Conservation (phyloP, 1,140 invertebrate genomes). For the Amphibalanus amphitrite region DNA sequence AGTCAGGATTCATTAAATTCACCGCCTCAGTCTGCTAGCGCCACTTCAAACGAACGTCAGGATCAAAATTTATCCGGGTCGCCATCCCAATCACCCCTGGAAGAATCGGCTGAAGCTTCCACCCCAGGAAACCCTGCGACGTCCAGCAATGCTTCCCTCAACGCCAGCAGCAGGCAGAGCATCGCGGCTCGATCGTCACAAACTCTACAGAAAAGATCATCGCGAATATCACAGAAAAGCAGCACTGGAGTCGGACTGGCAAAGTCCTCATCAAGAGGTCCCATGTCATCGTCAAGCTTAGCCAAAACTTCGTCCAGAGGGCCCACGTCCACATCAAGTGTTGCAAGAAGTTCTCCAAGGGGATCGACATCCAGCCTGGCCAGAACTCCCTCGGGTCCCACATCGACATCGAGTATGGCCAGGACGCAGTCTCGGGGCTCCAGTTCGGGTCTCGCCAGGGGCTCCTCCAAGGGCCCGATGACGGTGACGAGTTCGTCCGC, state of each 20-base stretch:
- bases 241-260: neutral
- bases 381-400: neutral
- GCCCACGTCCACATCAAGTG: neutral
- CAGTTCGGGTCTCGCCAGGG: too few relatives aligned
- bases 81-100: neutral
- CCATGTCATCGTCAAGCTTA: neutral
- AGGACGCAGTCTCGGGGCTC: too few relatives aligned
- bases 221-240: neutral
- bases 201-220: neutral
- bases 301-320: neutral
- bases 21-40: neutral
- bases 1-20: neutral
- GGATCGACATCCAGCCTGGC: neutral
- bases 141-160: neutral
- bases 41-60: neutral
- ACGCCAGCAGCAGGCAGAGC: neutral
- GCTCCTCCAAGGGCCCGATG: too few relatives aligned
- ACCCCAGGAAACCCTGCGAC: neutral
- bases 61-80: neutral
- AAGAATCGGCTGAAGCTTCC: neutral
- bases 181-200: neutral
- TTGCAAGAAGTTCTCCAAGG: neutral
- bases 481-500: too few relatives aligned
- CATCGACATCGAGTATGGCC: too few relatives aligned
- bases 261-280: too few relatives aligned